Percentiles rank a stretch among this genome's conserved stretches.
These are phyloP conservation scores for Bubo scandiacus DNA, from an alignment of 2,113 vertebrate species.

Conservation along the genomic window DNA sequence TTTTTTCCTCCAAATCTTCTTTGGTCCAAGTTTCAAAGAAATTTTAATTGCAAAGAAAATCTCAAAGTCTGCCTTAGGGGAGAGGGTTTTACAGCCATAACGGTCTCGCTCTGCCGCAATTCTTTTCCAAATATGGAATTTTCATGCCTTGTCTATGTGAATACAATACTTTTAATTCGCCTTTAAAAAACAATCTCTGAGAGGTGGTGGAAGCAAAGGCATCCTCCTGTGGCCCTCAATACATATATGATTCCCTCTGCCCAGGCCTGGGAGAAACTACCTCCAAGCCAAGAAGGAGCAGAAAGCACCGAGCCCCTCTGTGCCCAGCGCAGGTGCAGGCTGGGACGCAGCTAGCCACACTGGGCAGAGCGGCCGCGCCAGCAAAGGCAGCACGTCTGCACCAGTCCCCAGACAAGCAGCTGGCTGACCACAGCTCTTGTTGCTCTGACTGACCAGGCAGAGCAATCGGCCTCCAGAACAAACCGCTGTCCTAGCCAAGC, in stretches of 20 bases:
- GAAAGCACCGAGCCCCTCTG: accelerated
- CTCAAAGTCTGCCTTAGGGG: conserved; percentile 72
- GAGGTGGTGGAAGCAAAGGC: neutral
- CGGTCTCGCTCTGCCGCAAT: conserved; percentile 64
- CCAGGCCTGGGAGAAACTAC: neutral
- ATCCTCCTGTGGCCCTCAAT: neutral
- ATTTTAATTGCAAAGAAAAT: conserved; percentile 84
- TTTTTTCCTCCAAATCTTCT: conserved; percentile 71
- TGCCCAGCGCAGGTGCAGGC: accelerated
- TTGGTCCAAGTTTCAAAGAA: conserved; percentile 78
- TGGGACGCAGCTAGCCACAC: accelerated
- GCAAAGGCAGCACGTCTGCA: neutral
- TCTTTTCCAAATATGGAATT: conserved; percentile 69
- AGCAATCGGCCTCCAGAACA: neutral
- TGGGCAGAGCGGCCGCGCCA: neutral
- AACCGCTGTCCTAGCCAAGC: neutral
- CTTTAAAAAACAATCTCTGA: conserved; percentile 3
- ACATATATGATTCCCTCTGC: neutral
- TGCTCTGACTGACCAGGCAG: neutral
- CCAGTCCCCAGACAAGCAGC: neutral
- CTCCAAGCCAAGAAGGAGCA: neutral
- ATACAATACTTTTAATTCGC: conserved; percentile 54
- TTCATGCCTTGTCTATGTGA: conserved; percentile 67
- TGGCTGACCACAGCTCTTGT: neutral
- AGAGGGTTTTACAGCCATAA: conserved; percentile 64